Base-by-base conservation (phyloP, 1,140 invertebrate genomes). In the Phymastichus coffea region DNA sequence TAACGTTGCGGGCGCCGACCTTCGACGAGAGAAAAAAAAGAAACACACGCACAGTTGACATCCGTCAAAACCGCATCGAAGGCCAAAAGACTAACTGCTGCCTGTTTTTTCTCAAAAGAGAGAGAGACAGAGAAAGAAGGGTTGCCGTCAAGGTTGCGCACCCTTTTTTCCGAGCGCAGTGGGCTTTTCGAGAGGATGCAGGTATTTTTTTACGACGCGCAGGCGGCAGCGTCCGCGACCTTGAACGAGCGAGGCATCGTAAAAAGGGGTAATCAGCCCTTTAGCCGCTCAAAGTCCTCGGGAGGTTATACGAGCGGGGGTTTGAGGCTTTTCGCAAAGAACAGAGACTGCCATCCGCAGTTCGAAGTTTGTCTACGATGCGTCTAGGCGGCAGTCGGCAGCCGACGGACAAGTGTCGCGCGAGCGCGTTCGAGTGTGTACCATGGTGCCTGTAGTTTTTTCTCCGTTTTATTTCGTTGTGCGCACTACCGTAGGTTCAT, bases 181-280 rank as follows among this genome's bases (percentile, higher is more conserved):
- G n/a, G n/a, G n/a, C n/a, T n/a, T n/a, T n/a, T n/a, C n/a, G n/a
- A n/a, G n/a, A n/a, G n/a, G n/a, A n/a, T n/a, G n/a, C n/a, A n/a
- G n/a, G n/a, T n/a, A n/a, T n/a, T n/a, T n/a, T n/a, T n/a, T n/a
- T n/a, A n/a, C n/a, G n/a, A n/a, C n/a, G n/a, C n/a, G n/a, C n/a
- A n/a, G n/a, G n/a, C n/a, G n/a, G n/a, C n/a, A n/a, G n/a, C n/a
- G n/a, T n/a, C n/a, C 30, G 69, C 61, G 70, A 67, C 73, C 76
- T 78, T 77, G 73, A 65, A 57, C 64, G 20, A 63, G n/a, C 41
- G 7, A 17, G 3, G 0, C 17, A 23, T 73, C 69, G 66, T 78
- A 79, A n/a, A n/a, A 80, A 80, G 76, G 78, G 78, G 77, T 80
- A 78, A 80, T 78, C 75, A 75, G 71, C 71, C 74, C 72, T 71